These are phyloP conservation scores for Leptopilina myrica DNA, from an alignment of 2,888 invertebrate species.

Conservation along the genomic window DNA sequence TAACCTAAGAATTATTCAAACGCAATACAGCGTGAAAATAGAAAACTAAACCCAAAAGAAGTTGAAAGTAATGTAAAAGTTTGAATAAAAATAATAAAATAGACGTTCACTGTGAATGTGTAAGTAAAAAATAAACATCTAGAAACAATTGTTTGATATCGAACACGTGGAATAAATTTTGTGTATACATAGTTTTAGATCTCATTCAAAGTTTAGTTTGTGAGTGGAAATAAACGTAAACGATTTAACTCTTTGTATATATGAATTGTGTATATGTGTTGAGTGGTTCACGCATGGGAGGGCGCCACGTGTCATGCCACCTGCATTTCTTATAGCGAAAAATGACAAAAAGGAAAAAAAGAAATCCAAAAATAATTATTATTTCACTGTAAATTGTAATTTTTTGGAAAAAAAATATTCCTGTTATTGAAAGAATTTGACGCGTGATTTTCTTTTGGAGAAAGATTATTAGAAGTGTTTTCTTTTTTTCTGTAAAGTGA, in stretches of 20 bases:
- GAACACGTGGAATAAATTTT: conserved; percentile 19
- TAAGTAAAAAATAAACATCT: background rate
- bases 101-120: background rate
- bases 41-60: too few relatives aligned
- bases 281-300: conserved; percentile 62
- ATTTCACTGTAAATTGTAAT: background rate
- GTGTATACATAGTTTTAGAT: background rate
- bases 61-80: too few relatives aligned
- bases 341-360: too few relatives aligned
- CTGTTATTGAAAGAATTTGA: too few relatives aligned
- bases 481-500: conserved; percentile 36
- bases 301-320: conserved; percentile 70
- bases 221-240: conserved; percentile 16
- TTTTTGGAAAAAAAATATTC: too few relatives aligned
- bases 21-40: too few relatives aligned
- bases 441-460: too few relatives aligned
- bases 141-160: background rate
- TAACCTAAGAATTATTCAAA: too few relatives aligned
- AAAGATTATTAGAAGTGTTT: too few relatives aligned
- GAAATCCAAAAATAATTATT: background rate
- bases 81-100: background rate
- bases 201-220: conserved; percentile 21
- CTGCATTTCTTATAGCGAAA: conserved; percentile 61
- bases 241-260: conserved; percentile 6
- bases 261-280: conserved; percentile 33